These are phyloP conservation scores for Zygothrica quintamaculata DNA, from an alignment of 2,888 invertebrate species.

Conservation along the genomic window DNA sequence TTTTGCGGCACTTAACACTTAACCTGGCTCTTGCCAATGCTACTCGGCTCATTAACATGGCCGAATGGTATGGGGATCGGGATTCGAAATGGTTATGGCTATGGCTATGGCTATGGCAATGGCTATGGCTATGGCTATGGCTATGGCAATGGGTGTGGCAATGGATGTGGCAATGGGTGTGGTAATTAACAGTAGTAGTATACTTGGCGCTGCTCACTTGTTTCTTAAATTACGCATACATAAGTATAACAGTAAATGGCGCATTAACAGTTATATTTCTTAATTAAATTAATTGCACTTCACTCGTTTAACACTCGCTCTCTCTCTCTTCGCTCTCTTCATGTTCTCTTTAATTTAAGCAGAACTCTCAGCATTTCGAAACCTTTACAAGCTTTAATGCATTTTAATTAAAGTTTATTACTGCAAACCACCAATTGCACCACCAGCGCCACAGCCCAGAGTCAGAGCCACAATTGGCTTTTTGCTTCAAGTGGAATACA, in stretches of 20 bases:
- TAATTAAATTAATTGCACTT: constrained; percentile 70
- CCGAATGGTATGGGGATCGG: constrained; percentile 11
- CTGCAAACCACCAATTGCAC: constrained; percentile 5
- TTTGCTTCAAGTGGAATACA: constrained; percentile 6
- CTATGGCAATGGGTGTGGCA: no score
- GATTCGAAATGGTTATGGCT: constrained; percentile 22
- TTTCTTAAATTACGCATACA: constrained; percentile 8
- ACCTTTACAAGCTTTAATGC: constrained; percentile 40
- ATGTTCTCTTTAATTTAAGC: constrained; percentile 39
- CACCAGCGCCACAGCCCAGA: no score
- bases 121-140: constrained; percentile 23
- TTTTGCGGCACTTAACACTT: constrained; percentile 36
- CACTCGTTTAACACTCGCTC: no score
- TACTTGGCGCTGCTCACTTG: constrained; percentile 7
- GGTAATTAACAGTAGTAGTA: constrained; percentile 38
- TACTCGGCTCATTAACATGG: constrained; percentile 65
- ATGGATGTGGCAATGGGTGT: constrained; percentile 27
- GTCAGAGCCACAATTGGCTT: constrained; percentile 9
- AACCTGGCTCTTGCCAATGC: constrained; percentile 39
- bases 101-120: neutral
- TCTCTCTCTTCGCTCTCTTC: no score
- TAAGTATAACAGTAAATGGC: constrained; percentile 16
- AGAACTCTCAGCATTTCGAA: constrained; percentile 10
- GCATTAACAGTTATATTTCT: constrained; percentile 53
- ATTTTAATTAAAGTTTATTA: constrained; percentile 74